These are phyloP conservation scores for Tylochromis polylepis DNA, from an alignment of 2,113 vertebrate species.

Conservation along the genomic window DNA sequence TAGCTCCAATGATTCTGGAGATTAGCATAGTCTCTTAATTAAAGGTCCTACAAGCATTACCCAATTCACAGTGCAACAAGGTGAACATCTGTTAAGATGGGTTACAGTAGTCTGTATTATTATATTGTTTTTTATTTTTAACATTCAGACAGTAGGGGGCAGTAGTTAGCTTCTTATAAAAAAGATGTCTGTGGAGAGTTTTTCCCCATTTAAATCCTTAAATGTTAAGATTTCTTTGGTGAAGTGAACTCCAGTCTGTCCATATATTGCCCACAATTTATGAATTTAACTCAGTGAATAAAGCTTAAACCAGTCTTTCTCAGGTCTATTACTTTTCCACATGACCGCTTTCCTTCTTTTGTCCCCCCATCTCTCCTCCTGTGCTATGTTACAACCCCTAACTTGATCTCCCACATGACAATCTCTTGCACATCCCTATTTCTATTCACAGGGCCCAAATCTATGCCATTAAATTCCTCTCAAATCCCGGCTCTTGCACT, in stretches of 20 bases:
- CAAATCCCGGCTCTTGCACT: constrained; percentile 68
- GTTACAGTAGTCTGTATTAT: constrained; percentile 36
- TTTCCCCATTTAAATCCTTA: neutral
- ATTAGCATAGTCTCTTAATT: constrained; percentile 66
- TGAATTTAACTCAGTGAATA: constrained; percentile 23
- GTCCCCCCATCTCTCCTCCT: constrained; percentile 27
- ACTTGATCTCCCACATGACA: constrained; percentile 31
- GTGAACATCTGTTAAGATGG: constrained; percentile 66
- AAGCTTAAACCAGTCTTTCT: constrained; percentile 17
- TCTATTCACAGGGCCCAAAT: constrained; percentile 56
- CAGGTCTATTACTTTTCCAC: constrained; percentile 4
- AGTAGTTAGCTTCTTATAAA: constrained; percentile 48
- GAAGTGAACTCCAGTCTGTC: constrained; percentile 1
- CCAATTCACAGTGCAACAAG: constrained; percentile 66
- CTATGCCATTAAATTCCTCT: constrained; percentile 65
- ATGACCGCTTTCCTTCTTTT: constrained; percentile 36
- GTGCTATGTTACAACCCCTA: constrained; percentile 32
- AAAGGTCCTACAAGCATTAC: constrained; percentile 59
- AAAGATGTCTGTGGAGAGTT: neutral
- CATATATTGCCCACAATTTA: constrained; percentile 15
- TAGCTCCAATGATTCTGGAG: constrained; percentile 32
- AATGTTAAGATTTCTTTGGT: constrained; percentile 7
- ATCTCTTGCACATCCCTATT: constrained; percentile 50
- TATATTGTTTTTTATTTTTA: constrained; percentile 8
- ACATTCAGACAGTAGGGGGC: constrained; percentile 56